Evolutionary conservation across 2,797 vertebrate species (phyloP).

Genomic region (Sciurus carolinensis): DNA sequence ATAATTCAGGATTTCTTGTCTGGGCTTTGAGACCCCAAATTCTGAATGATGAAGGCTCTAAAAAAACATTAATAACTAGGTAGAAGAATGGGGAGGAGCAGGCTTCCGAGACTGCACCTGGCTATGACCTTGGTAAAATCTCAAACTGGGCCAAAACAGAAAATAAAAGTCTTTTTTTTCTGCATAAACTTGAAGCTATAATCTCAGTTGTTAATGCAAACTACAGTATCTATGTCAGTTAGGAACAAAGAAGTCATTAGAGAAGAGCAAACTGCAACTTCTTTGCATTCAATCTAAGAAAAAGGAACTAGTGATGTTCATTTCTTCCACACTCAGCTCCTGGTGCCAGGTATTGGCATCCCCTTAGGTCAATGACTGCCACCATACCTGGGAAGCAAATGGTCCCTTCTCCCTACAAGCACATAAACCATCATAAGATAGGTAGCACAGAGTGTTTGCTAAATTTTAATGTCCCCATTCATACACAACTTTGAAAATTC

Average conservation of each 20-base stretch:
- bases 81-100: rapidly evolving
- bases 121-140: not conserved
- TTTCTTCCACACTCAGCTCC: not conserved
- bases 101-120: not conserved
- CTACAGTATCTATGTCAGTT: rapidly evolving
- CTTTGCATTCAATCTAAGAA: not conserved
- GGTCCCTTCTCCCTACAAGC: not conserved
- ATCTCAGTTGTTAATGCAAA: not conserved
- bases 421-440: not conserved
- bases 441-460: not conserved
- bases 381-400: not conserved
- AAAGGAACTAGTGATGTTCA: not conserved
- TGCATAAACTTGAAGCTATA: not conserved
- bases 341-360: not conserved
- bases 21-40: not conserved
- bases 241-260: not conserved
- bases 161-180: not conserved
- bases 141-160: not conserved
- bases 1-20: not conserved
- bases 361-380: not conserved
- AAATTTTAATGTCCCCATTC: not conserved
- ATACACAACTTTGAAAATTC: not conserved
- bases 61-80: not conserved
- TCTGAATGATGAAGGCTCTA: not conserved
- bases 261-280: not conserved